phyloP scores from a whole-genome alignment of 2,797 vertebrate genomes.

The Mus minutoides region DNA sequence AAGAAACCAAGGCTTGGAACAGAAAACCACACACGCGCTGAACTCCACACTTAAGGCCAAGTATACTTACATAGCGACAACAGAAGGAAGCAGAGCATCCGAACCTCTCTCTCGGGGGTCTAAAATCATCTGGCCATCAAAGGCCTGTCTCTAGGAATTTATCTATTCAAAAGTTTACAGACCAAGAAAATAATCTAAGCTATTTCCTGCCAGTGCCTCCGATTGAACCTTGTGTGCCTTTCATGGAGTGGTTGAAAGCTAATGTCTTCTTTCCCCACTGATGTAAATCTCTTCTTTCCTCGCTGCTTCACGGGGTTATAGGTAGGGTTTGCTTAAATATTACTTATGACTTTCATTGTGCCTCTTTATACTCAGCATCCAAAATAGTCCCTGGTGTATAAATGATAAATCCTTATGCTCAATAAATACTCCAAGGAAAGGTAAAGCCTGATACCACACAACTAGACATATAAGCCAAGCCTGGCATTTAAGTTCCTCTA shows the following conservation, averaged over 20 bases:
- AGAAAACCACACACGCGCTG: background rate
- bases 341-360: background rate
- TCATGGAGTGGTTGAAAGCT: background rate
- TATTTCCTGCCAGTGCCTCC: background rate
- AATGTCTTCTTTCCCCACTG: background rate
- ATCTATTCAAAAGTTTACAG: constrained; percentile 41
- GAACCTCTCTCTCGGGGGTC: background rate
- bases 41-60: background rate
- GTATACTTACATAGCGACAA: background rate
- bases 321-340: background rate
- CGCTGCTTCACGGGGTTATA: background rate
- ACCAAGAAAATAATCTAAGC: background rate
- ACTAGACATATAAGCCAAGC: constrained; percentile 25
- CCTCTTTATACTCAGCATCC: background rate
- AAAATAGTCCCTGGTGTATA: background rate
- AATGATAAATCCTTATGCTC: constrained; percentile 5
- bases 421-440: background rate
- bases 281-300: no score
- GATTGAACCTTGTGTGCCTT: background rate
- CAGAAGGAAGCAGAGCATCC: background rate
- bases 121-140: background rate
- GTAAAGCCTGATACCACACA: background rate
- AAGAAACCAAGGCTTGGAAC: constrained; percentile 20
- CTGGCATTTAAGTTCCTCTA: constrained; percentile 13
- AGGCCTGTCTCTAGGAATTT: constrained; percentile 5